Percentiles rank a stretch among this genome's conserved stretches.
Conservation (phyloP, 2,888 invertebrate genomes). For the Ceramica pisi region DNA sequence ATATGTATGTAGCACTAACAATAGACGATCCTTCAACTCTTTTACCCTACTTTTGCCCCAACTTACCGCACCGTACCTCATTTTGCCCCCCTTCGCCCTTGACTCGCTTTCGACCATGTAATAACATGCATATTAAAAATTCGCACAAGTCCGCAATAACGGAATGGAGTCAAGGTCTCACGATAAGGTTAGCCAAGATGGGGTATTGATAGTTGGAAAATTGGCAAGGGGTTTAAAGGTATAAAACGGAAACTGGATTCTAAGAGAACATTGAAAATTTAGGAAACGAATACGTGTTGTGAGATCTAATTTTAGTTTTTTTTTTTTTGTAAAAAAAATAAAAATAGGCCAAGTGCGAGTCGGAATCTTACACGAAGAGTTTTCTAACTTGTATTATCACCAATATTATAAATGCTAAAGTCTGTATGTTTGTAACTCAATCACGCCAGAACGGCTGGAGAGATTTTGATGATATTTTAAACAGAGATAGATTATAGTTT, state of each 20-base stretch:
- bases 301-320: too few relatives aligned
- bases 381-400: too few relatives aligned
- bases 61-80: background rate
- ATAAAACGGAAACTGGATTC: background rate
- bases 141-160: constrained; percentile 53
- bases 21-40: constrained; percentile 52
- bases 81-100: constrained; percentile 20
- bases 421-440: too few relatives aligned
- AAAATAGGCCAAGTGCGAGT: too few relatives aligned
- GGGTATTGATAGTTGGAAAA: constrained; percentile 23
- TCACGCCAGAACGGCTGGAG: too few relatives aligned
- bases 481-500: too few relatives aligned
- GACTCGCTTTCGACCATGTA: constrained; percentile 45
- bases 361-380: too few relatives aligned
- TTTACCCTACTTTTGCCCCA: background rate
- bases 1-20: constrained; percentile 48
- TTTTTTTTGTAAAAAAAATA: too few relatives aligned
- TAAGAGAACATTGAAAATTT: background rate
- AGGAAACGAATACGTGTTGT: background rate
- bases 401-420: too few relatives aligned
- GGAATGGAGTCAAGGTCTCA: constrained; percentile 49
- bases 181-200: constrained; percentile 28
- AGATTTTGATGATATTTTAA: too few relatives aligned
- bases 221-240: constrained; percentile 13
- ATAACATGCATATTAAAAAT: constrained; percentile 57